Evolutionary conservation across 2,888 invertebrate genomes (phyloP), one percentile per base, ranked within the genome.

Genomic region (Sesia apiformis): DNA sequence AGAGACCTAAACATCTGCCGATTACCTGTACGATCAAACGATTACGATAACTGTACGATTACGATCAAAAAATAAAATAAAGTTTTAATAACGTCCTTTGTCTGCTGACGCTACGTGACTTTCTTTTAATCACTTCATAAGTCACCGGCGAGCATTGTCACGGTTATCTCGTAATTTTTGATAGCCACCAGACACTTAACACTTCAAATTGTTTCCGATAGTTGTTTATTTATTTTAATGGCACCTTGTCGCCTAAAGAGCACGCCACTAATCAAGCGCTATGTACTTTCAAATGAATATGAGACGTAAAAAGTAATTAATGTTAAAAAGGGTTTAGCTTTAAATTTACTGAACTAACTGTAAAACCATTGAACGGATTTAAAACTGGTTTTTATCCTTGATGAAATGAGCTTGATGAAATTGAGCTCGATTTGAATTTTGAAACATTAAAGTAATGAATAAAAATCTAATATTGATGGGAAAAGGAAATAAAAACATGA

Each of bases 141-240:
- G 85, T 89, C 83, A 89, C 86, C 66, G 63, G 59, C 69, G 63
- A 70, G 78, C 81, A 81, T 87, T 87, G 86, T 85, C 76, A 69
- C 62, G 60, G 63, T 65, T 87, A 89, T 89, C 89, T 74, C 62
- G 83, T 89, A 89, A 89, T 89, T 88, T 88, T 86, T 88, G 89
- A 89, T 89, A 87, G 78, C 74, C 81, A 77, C 78, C 69, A 81
- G 81, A 81, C 85, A 89, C 88, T 89, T 89, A 86, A 86, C 88
- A 86, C 87, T 83, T 80, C 74, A 79, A 82, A 86, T 84, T 79
- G 86, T 83, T 85, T 78, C 69, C 63, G 76, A 84, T 81, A 76
- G 78, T 71, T 70, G 74, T 81, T 83, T 86, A 84, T 87, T 88
- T 85, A 85, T 84, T 84, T 83, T 84, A 84, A 86, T 85, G 83